Percentiles rank a stretch among this genome's conserved stretches.
These are phyloP conservation scores for Dermolepida albohirtum DNA, from an alignment of 2,888 invertebrate species.

Conservation along the genomic window DNA sequence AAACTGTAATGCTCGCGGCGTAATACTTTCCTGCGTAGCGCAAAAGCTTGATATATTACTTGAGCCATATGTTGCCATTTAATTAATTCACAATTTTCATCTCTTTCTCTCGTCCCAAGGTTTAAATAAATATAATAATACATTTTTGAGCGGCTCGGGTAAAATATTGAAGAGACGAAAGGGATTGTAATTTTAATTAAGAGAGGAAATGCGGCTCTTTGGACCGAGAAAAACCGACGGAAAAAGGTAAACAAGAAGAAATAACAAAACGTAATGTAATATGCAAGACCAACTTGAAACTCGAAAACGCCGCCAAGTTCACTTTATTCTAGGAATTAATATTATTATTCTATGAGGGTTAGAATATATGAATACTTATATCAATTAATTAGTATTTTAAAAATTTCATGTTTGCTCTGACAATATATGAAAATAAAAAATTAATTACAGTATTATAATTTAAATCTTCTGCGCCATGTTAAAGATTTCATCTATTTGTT, in stretches of 20 bases:
- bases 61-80: constrained; percentile 22
- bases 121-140: constrained; percentile 35
- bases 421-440: too few relatives aligned
- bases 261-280: constrained; percentile 45
- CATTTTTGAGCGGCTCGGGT: constrained; percentile 20
- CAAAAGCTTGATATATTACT: constrained; percentile 8
- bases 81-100: constrained; percentile 21
- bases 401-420: neutral
- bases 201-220: constrained; percentile 31
- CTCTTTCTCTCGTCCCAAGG: constrained; percentile 4
- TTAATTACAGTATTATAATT: too few relatives aligned
- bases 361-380: constrained; percentile 8
- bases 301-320: constrained; percentile 16
- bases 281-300: constrained; percentile 43
- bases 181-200: constrained; percentile 48
- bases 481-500: too few relatives aligned
- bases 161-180: constrained; percentile 20
- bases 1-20: constrained; percentile 1
- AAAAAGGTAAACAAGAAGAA: constrained; percentile 47
- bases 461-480: too few relatives aligned
- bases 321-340: constrained; percentile 12
- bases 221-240: constrained; percentile 44
- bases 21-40: constrained; percentile 3
- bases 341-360: constrained; percentile 5
- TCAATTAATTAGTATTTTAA: neutral